Evolutionary conservation across 2,888 invertebrate genomes (phyloP).

Genomic region (Agrochola lota): DNA sequence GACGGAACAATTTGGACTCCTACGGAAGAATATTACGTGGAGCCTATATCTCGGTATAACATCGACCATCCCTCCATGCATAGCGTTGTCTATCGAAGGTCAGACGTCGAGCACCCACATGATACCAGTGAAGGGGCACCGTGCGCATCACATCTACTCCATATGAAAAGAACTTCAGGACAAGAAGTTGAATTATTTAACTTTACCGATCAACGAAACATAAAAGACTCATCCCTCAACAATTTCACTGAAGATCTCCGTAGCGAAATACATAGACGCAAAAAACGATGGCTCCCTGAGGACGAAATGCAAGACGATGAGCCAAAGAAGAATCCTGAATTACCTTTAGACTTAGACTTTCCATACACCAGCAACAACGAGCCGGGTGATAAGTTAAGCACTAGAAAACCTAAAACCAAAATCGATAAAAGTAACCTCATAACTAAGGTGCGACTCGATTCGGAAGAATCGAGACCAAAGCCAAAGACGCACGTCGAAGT

Average conservation of each 20-base stretch:
- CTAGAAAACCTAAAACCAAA: slow-evolving; percentile 88
- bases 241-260: slow-evolving; percentile 83
- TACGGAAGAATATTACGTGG: slow-evolving; percentile 95
- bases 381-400: slow-evolving; percentile 87
- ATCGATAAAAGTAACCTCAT: slow-evolving; percentile 89
- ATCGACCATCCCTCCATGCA: slow-evolving; percentile 91
- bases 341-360: slow-evolving; percentile 92
- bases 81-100: slow-evolving; percentile 95
- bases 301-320: slow-evolving; percentile 91
- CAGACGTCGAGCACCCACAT: slow-evolving; percentile 92
- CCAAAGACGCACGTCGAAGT: slow-evolving; percentile 93
- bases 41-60: slow-evolving; percentile 93
- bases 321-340: slow-evolving; percentile 91
- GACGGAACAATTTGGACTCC: slow-evolving; percentile 96
- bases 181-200: slow-evolving; percentile 84
- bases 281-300: slow-evolving; percentile 93
- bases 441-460: slow-evolving; percentile 89
- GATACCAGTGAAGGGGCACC: slow-evolving; percentile 78
- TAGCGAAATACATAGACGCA: slow-evolving; percentile 84
- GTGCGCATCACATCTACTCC: slow-evolving; percentile 92
- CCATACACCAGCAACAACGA: slow-evolving; percentile 92
- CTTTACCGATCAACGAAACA: slow-evolving; percentile 79
- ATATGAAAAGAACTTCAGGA: slow-evolving; percentile 84
- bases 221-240: slow-evolving; percentile 75
- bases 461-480: slow-evolving; percentile 90